Conservation (phyloP, 2,797 vertebrate genomes). For the Pitangus sulphuratus region DNA sequence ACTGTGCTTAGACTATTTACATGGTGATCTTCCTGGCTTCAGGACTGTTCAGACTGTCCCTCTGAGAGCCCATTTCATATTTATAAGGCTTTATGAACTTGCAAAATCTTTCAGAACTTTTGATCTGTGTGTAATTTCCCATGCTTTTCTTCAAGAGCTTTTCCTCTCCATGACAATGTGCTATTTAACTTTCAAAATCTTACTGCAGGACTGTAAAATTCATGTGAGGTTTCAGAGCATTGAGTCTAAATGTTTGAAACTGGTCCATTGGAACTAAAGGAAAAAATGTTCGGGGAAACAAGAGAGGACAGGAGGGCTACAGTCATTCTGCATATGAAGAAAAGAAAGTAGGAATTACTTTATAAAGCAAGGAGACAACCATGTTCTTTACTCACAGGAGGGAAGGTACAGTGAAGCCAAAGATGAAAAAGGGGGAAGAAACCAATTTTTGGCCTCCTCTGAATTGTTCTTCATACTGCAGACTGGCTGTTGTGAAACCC, state of each 20-base stretch:
- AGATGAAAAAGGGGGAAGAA: neutral
- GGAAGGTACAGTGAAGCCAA: neutral
- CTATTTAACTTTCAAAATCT: slow-evolving; percentile 42
- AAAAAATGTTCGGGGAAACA: neutral
- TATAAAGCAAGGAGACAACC: neutral
- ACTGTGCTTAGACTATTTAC: neutral
- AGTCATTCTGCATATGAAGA: neutral
- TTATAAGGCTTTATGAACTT: slow-evolving; percentile 38
- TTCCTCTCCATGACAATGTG: slow-evolving; percentile 30
- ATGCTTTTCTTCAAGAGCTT: neutral
- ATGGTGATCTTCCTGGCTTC: neutral
- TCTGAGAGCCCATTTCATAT: slow-evolving; percentile 17
- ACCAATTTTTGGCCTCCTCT: neutral
- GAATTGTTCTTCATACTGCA: neutral
- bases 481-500: neutral
- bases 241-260: neutral
- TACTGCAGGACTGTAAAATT: neutral
- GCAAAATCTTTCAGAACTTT: slow-evolving; percentile 28
- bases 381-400: neutral
- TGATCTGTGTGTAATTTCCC: neutral
- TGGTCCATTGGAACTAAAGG: neutral
- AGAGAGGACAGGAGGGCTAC: neutral
- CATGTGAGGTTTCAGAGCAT: neutral
- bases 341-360: neutral
- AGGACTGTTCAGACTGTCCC: neutral